Evolutionary conservation across 2,113 vertebrate genomes (phyloP).

Genomic region (Gambusia affinis): DNA sequence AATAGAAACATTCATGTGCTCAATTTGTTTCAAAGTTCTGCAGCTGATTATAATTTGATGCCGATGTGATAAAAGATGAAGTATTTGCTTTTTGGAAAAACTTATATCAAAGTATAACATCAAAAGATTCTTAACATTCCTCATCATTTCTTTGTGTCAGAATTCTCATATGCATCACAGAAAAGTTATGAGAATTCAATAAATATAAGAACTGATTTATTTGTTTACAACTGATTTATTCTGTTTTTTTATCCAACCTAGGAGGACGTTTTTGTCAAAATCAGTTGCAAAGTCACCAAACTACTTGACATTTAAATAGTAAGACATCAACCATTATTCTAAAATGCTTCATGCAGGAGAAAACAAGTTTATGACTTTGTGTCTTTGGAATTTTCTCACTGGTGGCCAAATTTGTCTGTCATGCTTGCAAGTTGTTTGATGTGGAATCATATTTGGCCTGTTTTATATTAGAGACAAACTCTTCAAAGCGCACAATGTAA

Average conservation of each 20-base stretch:
- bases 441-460: constrained; percentile 23
- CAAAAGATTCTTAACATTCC: no score
- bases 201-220: not conserved
- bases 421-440: constrained; percentile 29
- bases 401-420: constrained; percentile 29
- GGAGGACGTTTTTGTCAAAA: not conserved
- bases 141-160: no score
- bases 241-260: not conserved
- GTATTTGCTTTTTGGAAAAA: no score
- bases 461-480: constrained; percentile 37
- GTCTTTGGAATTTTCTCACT: constrained; percentile 2
- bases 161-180: not conserved
- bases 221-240: no score
- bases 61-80: no score
- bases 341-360: not conserved
- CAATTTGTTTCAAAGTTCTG: no score
- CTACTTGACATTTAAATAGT: no score
- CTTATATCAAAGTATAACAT: no score
- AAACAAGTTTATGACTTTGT: not conserved
- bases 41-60: no score
- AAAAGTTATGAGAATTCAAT: not conserved
- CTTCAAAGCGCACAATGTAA: constrained; percentile 9
- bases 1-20: no score
- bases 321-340: not conserved
- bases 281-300: no score